A percentile compares a stretch with the other conserved stretches of the same genome.
phyloP scores from a whole-genome alignment of 2,888 invertebrate species.

The Pollenia amentaria region DNA sequence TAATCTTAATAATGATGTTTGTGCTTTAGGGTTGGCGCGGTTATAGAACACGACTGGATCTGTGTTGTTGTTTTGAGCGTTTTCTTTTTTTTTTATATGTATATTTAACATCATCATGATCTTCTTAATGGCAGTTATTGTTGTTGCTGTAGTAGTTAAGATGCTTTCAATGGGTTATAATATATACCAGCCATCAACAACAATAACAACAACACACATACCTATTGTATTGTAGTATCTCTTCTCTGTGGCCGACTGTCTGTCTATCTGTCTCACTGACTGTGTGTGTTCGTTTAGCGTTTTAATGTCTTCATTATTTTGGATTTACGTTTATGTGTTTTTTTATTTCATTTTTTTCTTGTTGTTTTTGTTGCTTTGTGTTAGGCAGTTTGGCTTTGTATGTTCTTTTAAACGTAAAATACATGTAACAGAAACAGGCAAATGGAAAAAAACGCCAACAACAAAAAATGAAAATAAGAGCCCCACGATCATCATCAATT shows the following conservation, averaged over 20 bases:
- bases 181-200: constrained; percentile 38
- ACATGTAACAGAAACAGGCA: constrained; percentile 51
- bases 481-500: constrained; percentile 63
- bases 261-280: constrained; percentile 65
- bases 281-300: constrained; percentile 73
- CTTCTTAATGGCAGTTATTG: constrained; percentile 62
- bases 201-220: constrained; percentile 32
- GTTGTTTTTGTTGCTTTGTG: constrained; percentile 34
- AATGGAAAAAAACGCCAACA: constrained; percentile 35
- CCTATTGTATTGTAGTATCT: constrained; percentile 58
- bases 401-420: constrained; percentile 65
- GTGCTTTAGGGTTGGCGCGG: constrained; percentile 68
- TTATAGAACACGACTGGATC: constrained; percentile 44
- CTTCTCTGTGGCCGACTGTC: constrained; percentile 62
- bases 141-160: constrained; percentile 58
- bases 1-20: constrained; percentile 56
- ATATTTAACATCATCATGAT: constrained; percentile 47
- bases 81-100: constrained; percentile 19
- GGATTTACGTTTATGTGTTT: constrained; percentile 73
- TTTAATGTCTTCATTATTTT: constrained; percentile 75
- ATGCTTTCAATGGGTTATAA: constrained; percentile 69
- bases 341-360: constrained; percentile 56
- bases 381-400: constrained; percentile 43
- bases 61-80: constrained; percentile 50
- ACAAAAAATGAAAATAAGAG: constrained; percentile 56